Evolutionary conservation across 1,140 invertebrate species (phyloP).

Genomic region (Paraescarpia echinospica): DNA sequence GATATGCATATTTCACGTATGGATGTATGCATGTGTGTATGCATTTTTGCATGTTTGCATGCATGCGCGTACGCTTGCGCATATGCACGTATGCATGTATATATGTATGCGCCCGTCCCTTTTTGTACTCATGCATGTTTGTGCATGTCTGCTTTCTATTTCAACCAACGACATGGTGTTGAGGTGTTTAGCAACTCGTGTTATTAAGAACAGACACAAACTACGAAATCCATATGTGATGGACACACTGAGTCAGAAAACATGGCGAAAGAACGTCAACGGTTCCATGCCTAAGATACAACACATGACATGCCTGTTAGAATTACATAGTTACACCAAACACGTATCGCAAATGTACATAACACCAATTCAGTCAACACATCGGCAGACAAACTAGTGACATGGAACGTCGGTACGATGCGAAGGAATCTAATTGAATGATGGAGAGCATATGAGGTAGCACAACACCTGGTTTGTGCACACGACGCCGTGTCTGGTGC

Average conservation of each 20-base stretch:
- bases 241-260: neutral
- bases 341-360: neutral
- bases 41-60: too few relatives aligned
- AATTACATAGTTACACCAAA: neutral
- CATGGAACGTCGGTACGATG: neutral
- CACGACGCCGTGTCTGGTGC: neutral
- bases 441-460: neutral
- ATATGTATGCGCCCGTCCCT: too few relatives aligned
- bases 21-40: too few relatives aligned
- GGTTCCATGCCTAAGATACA: neutral
- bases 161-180: neutral
- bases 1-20: too few relatives aligned
- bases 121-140: too few relatives aligned
- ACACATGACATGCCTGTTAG: neutral
- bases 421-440: neutral
- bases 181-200: neutral
- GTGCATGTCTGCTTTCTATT: too few relatives aligned
- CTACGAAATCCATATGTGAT: neutral
- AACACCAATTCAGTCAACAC: too few relatives aligned
- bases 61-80: too few relatives aligned
- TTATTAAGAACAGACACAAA: neutral
- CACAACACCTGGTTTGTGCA: neutral
- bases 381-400: neutral
- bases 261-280: neutral
- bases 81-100: too few relatives aligned